Evolutionary conservation across 2,797 vertebrate species (phyloP).

Genomic region (Helostoma temminkii): DNA sequence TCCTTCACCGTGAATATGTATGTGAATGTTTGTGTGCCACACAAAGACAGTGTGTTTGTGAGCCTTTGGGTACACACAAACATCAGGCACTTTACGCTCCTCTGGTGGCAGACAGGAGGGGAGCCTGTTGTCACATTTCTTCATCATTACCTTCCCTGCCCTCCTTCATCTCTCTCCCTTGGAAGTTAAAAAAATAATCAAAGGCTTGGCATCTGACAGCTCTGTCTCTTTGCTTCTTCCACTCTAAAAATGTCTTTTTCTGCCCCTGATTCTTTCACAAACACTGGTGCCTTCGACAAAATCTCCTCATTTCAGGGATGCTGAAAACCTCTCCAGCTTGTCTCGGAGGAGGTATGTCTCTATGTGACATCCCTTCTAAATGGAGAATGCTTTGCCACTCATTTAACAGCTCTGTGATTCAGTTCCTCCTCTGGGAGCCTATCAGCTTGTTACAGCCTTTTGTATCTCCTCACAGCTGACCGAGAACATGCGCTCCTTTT

Average conservation of each 20-base stretch:
- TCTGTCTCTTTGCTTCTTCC: constrained; percentile 37
- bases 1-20: background rate
- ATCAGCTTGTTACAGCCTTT: constrained; percentile 32
- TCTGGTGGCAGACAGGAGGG: constrained; percentile 55
- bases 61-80: constrained; percentile 29
- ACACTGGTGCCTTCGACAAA: constrained; percentile 53
- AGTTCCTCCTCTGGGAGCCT: constrained; percentile 40
- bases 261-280: constrained; percentile 52
- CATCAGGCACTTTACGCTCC: constrained; percentile 41
- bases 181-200: constrained; percentile 76
- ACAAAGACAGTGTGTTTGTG: constrained; percentile 27
- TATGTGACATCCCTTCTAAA: constrained; percentile 62
- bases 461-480: constrained; percentile 49
- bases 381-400: constrained; percentile 59
- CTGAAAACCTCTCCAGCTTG: constrained; percentile 45
- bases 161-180: constrained; percentile 63
- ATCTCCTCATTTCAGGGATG: constrained; percentile 38
- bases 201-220: constrained; percentile 58
- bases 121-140: constrained; percentile 65
- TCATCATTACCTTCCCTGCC: constrained; percentile 69
- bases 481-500: constrained; percentile 17
- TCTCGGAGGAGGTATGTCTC: constrained; percentile 51
- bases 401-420: constrained; percentile 57
- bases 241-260: constrained; percentile 28
- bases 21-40: constrained; percentile 4